Evolutionary conservation across 2,113 vertebrate species (phyloP), one percentile per base, ranked within the genome.

Genomic region (Cynocephalus volans): DNA sequence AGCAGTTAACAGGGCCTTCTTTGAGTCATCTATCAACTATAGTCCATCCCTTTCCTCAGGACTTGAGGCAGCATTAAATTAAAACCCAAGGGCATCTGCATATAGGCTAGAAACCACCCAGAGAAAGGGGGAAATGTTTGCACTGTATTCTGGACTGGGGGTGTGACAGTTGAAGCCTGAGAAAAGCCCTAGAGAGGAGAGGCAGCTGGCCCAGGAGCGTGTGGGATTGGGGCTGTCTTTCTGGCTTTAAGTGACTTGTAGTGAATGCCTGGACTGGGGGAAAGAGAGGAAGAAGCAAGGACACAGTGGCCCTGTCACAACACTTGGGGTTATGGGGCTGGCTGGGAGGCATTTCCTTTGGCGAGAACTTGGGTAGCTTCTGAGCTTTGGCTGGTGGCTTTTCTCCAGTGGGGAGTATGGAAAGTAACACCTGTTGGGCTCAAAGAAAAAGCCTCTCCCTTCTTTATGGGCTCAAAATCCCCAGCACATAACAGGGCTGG

Each of bases 51-150:
- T 85, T 65, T 50, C 65, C 24, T 1, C 8, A 64, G 65, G 45
- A 72, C 52, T 95, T 76, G 76, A 95, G 62, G 21, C 72, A 24
- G n/a, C 58, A 62, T 87, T 72, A 56, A 65, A 45, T 94, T 70
- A n/a, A 96, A 82, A 72, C 33, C 33, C 28, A 54, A 41, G 8
- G 52, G 6, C 3, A 8, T 80, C 65, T 64, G 72, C 45, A 45
- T 21, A 2, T 26, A 70, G 81, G 69, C 69, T 56, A 72, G 82
- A 60, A 85, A 81, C 45, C 33, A 62, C 36, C 7, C 31, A 26
- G 31, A 31, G 15, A 26, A 41, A 54, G 31, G 31, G 9, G 54
- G 36, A 77, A 10, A 52, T 10, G 50, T 45, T 62, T 52, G 15
- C 36, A 3, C 45, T 72, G 9, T 28, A 48, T 52, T 70, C 82